Base-by-base conservation (phyloP, 2,888 invertebrate species). In the Mellilla xanthometata region DNA sequence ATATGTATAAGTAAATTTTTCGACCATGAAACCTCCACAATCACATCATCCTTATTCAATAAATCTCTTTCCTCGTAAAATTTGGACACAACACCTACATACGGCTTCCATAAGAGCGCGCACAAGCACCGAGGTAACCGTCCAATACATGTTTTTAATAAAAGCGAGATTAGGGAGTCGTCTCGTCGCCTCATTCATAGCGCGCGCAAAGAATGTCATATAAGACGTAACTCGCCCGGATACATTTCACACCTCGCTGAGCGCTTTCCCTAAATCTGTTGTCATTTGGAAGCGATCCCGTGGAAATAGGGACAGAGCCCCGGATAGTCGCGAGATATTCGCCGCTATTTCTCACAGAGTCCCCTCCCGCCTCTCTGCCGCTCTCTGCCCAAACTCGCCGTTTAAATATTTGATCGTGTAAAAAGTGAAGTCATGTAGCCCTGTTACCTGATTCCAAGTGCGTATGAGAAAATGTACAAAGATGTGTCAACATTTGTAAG, bases 231-330 rank as follows among this genome's bases (percentile, higher is more conserved):
- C 80, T 68, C 83, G 83, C 81, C 76, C 69, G 83, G 80, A 79
- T 87, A 87, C 83, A 84, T 89, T 87, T 88, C 76, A 88, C 88
- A 87, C 81, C 78, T 84, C 86, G 85, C 81, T 87, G 79, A 75
- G 68, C 85, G 82, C 85, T 84, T 85, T 83, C 78, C 85, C 82
- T 81, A 85, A 87, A 87, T 87, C 87, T 87, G 85, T 87, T 87
- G 88, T 88, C 87, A 87, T 86, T 87, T 84, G 62, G 81, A 66
- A 68, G 72, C 81, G 81, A 86, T 85, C 85, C 83, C 79, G 72
- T 72, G 71, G 76, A 82, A 84, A 82, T 82, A 77, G 80, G 85
- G 82, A 65, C 76, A 74, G 76, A 82, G 82, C 84, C 80, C 73
- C 68, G 81, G 79, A 81, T 81, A 84, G 76, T 83, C 79, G 74